Evolutionary conservation across 2,888 invertebrate genomes (phyloP), one percentile per base, ranked within the genome.

Genomic region (Eudasyphora cyanicolor): DNA sequence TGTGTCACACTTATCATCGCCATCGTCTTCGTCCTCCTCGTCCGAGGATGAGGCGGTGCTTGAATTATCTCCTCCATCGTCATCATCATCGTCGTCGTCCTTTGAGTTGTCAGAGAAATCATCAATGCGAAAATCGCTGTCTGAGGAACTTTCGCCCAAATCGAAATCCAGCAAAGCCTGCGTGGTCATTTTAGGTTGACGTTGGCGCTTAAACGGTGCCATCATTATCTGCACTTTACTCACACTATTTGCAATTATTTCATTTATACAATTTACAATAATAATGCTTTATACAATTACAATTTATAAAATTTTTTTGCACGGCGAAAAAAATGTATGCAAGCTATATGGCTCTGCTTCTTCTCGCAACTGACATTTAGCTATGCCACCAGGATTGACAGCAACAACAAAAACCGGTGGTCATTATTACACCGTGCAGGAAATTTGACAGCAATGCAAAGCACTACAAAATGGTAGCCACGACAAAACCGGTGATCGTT

Each of bases 141-240:
- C 98, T 90, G 98, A 98, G 0, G 97, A 97, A 90, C 98, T 98
- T 81, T 96, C 97, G 45, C 96, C 98, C 82, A 97, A 93, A 93
- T 97, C 97, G 88, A 97, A 96, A 91, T 97, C 96, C 71, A 97
- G 92, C 78, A 97, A 92, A 7, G 96, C 95, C 85, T 96, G 95
- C 54, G 95, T 94, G 8, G 95, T 94, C 89, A 92, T 90, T 87
- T 92, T 92, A 12, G 91, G 89, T 94, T 95, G 80, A 95, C 96
- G 83, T 96, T 97, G 86, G 70, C 90, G 89, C 82, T 90, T 90
- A 81, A 89, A 89, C 4, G 90, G 88, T 76, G 89, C 88, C 90
- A 90, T 90, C 71, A 51, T 77, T 42, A 71, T 78, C 74, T 21
- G 17, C 71, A 67, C 32, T 76, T 85, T 79, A 80, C 19, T 51